Evolutionary conservation across 2,797 vertebrate genomes (phyloP).

Genomic region (Schizopygopsis malacanthus): DNA sequence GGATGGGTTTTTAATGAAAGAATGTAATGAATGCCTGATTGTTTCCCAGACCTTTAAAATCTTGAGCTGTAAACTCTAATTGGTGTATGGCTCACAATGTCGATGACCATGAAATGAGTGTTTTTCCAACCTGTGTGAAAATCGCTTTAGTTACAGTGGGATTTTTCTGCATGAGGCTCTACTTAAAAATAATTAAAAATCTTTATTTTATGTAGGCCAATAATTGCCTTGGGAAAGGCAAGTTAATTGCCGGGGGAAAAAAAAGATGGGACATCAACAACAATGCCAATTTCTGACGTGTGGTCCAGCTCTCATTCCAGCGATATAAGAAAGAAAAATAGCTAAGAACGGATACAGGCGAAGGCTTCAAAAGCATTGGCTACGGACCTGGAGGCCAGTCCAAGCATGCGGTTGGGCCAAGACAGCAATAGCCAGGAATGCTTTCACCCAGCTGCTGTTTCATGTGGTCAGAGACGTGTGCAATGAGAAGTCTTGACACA

Average conservation of each 20-base stretch:
- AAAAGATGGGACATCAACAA: constrained; percentile 66
- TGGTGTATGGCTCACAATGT: constrained; percentile 65
- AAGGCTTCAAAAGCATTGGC: constrained; percentile 46
- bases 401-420: constrained; percentile 58
- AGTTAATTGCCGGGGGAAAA: constrained; percentile 76
- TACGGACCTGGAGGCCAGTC: constrained; percentile 32
- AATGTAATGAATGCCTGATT: constrained; percentile 73
- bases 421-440: constrained; percentile 42
- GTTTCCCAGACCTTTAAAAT: constrained; percentile 72
- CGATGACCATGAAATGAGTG: constrained; percentile 69
- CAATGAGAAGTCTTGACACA: constrained; percentile 49
- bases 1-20: constrained; percentile 70
- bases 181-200: constrained; percentile 72
- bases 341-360: constrained; percentile 34
- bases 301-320: constrained; percentile 51
- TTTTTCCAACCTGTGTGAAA: constrained; percentile 69
- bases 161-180: constrained; percentile 58
- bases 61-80: constrained; percentile 68
- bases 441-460: constrained; percentile 46
- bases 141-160: constrained; percentile 64
- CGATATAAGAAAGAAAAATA: constrained; percentile 32
- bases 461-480: constrained; percentile 38
- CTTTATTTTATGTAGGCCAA: constrained; percentile 79
- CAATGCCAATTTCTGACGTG: constrained; percentile 48
- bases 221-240: constrained; percentile 75